Evolutionary conservation across 1,140 invertebrate genomes (phyloP).

Genomic region (Sesamia nonagrioides): DNA sequence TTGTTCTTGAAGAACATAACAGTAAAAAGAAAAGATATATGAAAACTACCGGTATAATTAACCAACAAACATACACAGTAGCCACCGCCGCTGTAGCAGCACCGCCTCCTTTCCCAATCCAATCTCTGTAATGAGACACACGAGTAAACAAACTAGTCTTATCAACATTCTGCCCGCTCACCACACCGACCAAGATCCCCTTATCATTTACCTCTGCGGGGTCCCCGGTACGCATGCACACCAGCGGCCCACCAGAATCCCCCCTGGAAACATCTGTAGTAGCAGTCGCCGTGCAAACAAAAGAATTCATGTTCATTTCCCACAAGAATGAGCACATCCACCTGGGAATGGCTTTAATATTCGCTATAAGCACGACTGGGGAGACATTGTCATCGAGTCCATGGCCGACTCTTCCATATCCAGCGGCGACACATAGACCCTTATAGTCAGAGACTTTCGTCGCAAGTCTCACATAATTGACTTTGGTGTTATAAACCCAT

Average conservation of each 20-base stretch:
- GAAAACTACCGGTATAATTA: constrained; percentile 38
- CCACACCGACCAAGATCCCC: constrained; percentile 70
- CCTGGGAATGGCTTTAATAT: constrained; percentile 63
- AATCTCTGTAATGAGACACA: constrained; percentile 68
- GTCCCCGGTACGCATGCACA: constrained; percentile 64
- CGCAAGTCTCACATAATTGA: background rate
- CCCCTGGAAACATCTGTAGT: constrained; percentile 68
- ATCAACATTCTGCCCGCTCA: constrained; percentile 77
- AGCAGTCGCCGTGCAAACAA: constrained; percentile 69
- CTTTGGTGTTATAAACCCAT: background rate
- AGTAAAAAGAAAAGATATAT: constrained; percentile 52
- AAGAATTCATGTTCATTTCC: constrained; percentile 75
- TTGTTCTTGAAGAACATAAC: background rate
- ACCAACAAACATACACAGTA: background rate
- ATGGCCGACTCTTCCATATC: constrained; percentile 36
- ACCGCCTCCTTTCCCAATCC: constrained; percentile 57
- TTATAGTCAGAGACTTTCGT: constrained; percentile 8
- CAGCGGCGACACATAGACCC: constrained; percentile 25
- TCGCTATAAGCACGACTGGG: constrained; percentile 59
- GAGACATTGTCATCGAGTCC: constrained; percentile 44
- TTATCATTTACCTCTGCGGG: constrained; percentile 52
- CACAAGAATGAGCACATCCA: constrained; percentile 66
- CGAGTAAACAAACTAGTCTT: constrained; percentile 72
- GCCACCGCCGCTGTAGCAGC: background rate
- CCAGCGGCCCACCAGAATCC: constrained; percentile 75